These are phyloP conservation scores for Antennarius maculatus DNA, from an alignment of 2,797 vertebrate species.

Conservation along the genomic window DNA sequence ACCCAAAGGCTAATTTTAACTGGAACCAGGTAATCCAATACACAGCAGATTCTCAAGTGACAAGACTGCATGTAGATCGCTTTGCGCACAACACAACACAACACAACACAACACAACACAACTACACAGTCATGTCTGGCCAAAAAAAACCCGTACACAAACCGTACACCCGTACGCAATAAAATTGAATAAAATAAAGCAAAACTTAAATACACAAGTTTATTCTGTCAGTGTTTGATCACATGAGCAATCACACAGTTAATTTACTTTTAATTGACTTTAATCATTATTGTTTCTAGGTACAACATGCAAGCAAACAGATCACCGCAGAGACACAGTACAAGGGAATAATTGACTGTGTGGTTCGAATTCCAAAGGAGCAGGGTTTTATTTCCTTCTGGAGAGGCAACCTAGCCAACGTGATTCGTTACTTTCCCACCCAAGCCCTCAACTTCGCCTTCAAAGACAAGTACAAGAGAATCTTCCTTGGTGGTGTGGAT, in stretches of 20 bases:
- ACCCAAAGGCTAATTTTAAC: conserved; percentile 81
- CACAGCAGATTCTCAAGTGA: conserved; percentile 65
- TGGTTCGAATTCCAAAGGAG: conserved; percentile 95
- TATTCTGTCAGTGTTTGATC: background rate
- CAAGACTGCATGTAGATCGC: conserved; percentile 36
- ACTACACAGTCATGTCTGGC: conserved; percentile 7
- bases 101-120: conserved; percentile 34
- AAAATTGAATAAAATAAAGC: background rate
- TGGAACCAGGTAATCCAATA: conserved; percentile 76
- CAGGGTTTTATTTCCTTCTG: conserved; percentile 97
- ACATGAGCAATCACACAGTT: no score
- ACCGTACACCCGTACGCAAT: background rate
- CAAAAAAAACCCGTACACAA: conserved; percentile 1
- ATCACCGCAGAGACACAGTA: conserved; percentile 93
- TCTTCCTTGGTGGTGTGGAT: conserved; percentile 98
- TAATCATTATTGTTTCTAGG: conserved; percentile 73
- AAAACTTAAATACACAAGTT: background rate
- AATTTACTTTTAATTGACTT: background rate
- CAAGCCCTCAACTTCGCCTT: conserved; percentile 99
- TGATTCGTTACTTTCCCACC: conserved; percentile 99
- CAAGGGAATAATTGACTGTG: conserved; percentile 97
- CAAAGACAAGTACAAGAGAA: conserved; percentile 99
- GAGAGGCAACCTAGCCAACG: conserved; percentile 99
- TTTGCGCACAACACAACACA: conserved; percentile 30
- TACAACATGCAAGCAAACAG: conserved; percentile 98